Evolutionary conservation across 2,113 vertebrate genomes (phyloP), one percentile per base, ranked within the genome.

Genomic region (Casuarius casuarius): DNA sequence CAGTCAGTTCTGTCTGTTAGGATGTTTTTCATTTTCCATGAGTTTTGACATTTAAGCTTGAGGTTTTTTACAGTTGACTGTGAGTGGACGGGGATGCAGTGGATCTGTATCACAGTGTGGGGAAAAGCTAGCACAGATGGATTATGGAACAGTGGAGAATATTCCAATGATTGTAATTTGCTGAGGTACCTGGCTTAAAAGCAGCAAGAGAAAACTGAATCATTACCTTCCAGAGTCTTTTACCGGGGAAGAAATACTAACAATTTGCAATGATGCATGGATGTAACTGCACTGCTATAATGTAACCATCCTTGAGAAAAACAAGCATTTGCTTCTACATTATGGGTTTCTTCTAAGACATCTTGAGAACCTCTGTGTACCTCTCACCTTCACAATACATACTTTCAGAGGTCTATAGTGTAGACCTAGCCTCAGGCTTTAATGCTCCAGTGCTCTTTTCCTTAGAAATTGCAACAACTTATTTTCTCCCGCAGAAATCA

Each of bases 241-340:
- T 76, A 46, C 22, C 0, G 5, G 59, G 33, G 18, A 31, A 51
- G 66, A 49, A 58, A 10, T 20, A 9, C 46, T 31, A 3, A 9
- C 21, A 12, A 62, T n/a, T n/a, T 2, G 2, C 54, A 49, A 28
- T 73, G 31, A 54, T 62, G 4, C 20, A 0, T 48, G 6, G 7
- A 4, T 35, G 48, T 42, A 73, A 9, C 66, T 26, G 33, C 0
- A 0, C 14, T 6, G 40, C 28, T 8, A 7, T 19, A 44, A 12
- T 10, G 16, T 31, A 49, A 5, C 38, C 58, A 5, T 66, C 12
- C 74, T 65, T 58, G 35, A 31, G 16, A 46, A 7, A 84, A 40
- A 7, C 61, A 38, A 9, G 38, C 38, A 59, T 46, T 15, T 59
- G 12, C 19, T 61, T 20, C 23, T 72, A 4, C 17, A 2, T 33